Conservation (phyloP, 2,888 invertebrate species). For the Amphipoea oculea region DNA sequence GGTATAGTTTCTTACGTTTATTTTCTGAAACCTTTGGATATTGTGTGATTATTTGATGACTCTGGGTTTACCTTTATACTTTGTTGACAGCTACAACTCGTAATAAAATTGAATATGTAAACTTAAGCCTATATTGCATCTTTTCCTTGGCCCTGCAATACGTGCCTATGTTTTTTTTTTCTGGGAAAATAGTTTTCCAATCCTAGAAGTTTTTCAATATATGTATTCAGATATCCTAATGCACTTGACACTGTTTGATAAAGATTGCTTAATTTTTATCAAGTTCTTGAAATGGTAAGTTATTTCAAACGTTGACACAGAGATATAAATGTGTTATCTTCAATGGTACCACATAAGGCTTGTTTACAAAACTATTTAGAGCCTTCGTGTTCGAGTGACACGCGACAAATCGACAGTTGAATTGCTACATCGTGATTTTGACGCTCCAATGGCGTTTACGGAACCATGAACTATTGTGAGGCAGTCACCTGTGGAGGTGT, state of each 20-base stretch:
- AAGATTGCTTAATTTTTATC: conserved; percentile 34
- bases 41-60: not conserved
- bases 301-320: not conserved
- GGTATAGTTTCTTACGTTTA: not conserved
- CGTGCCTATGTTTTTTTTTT: not conserved
- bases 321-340: conserved; percentile 1
- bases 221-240: conserved; percentile 8
- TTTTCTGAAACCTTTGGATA: not conserved
- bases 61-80: not conserved
- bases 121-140: not conserved
- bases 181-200: not conserved
- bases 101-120: not conserved
- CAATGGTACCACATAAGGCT: not conserved
- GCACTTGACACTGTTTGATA: conserved; percentile 30
- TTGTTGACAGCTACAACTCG: too few relatives aligned
- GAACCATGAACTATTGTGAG: not conserved
- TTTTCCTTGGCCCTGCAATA: not conserved
- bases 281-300: conserved; percentile 17
- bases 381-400: not conserved
- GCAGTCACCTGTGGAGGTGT: conserved; percentile 5
- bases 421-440: conserved; percentile 9
- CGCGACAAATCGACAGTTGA: conserved; percentile 3
- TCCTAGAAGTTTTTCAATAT: conserved; percentile 1
- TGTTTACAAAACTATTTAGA: conserved; percentile 10
- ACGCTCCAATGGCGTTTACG: not conserved